Evolutionary conservation across 1,140 invertebrate species (phyloP).

Genomic region (Lepidurus arcticus): DNA sequence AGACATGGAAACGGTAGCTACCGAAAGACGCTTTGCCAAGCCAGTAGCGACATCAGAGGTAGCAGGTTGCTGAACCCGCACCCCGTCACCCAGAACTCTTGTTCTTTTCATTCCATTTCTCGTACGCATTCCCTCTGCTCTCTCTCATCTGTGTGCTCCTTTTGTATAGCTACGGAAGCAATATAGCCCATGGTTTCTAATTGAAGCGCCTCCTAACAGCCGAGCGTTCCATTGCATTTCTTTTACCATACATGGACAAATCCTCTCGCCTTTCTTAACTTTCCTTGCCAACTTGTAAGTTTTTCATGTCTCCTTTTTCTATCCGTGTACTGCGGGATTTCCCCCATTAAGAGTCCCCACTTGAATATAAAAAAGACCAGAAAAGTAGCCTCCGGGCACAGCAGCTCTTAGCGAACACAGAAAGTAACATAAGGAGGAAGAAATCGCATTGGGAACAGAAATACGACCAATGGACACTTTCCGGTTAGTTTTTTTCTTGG

Average conservation of each 20-base stretch:
- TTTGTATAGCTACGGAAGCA: not conserved
- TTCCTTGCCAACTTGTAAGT: no score
- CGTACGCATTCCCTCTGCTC: not conserved
- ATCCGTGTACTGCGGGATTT: no score
- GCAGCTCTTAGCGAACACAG: no score
- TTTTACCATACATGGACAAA: not conserved
- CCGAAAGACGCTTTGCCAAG: not conserved
- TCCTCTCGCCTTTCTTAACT: not conserved
- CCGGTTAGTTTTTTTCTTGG: not conserved
- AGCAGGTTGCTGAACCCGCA: slow-evolving; percentile 13
- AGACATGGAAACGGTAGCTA: not conserved
- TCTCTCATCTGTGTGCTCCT: not conserved
- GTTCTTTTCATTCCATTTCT: not conserved
- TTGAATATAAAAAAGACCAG: no score
- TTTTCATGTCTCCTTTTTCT: no score
- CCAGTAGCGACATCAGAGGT: not conserved
- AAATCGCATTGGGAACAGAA: not conserved
- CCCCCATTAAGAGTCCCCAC: no score
- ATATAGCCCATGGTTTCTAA: slow-evolving; percentile 1
- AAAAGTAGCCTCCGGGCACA: no score
- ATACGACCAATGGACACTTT: not conserved
- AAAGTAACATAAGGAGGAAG: not conserved
- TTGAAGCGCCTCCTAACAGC: not conserved
- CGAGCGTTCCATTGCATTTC: not conserved
- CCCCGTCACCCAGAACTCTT: not conserved